Evolutionary conservation across 2,888 invertebrate genomes (phyloP).

Genomic region (Junonia oenone): DNA sequence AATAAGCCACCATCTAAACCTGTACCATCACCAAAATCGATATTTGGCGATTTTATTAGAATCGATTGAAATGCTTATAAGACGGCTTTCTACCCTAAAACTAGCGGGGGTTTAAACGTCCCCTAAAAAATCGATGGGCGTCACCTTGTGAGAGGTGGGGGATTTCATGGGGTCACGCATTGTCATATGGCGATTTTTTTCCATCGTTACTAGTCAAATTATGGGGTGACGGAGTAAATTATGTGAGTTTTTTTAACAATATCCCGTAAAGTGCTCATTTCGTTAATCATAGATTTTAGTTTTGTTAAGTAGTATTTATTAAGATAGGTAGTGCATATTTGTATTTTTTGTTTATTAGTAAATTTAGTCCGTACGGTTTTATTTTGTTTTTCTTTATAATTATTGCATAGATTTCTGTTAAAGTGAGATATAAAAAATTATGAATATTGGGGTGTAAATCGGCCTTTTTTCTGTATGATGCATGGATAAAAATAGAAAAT

Average conservation of each 20-base stretch:
- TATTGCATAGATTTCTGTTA: no score
- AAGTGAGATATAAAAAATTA: no score
- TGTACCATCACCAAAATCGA: slow-evolving; percentile 27
- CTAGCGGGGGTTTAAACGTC: slow-evolving; percentile 47
- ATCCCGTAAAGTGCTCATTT: slow-evolving; percentile 6
- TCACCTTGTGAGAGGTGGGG: slow-evolving; percentile 44
- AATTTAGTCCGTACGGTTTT: no score
- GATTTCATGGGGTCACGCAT: slow-evolving; percentile 40
- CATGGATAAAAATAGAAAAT: no score
- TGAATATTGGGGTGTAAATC: no score
- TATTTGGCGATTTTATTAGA: slow-evolving; percentile 29
- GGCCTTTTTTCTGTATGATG: no score
- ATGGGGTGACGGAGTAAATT: slow-evolving; percentile 47
- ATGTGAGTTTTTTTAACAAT: slow-evolving; percentile 33
- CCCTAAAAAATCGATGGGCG: slow-evolving; percentile 69
- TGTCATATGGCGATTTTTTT: slow-evolving; percentile 41
- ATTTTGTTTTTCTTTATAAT: no score
- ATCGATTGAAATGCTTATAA: slow-evolving; percentile 50
- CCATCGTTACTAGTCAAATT: slow-evolving; percentile 49
- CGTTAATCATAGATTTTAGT: neutral
- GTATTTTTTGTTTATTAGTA: no score
- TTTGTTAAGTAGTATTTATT: no score
- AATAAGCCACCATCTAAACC: no score
- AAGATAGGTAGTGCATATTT: no score
- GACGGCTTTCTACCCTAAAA: slow-evolving; percentile 56